Conservation (phyloP, 2,888 invertebrate species). For the Pycnomerus fuliginosus region DNA sequence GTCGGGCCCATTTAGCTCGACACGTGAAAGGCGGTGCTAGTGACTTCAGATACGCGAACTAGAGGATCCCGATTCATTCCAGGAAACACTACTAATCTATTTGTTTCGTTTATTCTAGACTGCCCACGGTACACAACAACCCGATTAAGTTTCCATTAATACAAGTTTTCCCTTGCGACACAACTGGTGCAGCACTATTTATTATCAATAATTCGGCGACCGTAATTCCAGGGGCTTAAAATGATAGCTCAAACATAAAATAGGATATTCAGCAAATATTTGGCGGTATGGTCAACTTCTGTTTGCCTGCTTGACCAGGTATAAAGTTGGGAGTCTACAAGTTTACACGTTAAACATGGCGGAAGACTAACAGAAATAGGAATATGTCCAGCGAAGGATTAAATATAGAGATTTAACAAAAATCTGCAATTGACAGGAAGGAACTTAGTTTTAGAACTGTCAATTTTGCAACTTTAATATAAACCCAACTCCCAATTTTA, state of each 20-base stretch:
- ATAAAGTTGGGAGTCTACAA: conserved; percentile 18
- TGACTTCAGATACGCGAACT: conserved; percentile 38
- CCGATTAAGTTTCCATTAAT: background rate
- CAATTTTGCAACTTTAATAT: conserved; percentile 21
- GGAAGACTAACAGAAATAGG: too few relatives aligned
- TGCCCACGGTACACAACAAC: conserved; percentile 16
- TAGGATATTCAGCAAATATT: conserved; percentile 21
- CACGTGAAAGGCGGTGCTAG: conserved; percentile 49
- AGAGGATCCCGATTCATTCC: conserved; percentile 30
- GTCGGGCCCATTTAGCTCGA: conserved; percentile 48
- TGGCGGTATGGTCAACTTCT: conserved; percentile 22
- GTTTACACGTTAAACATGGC: too few relatives aligned
- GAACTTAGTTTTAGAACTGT: too few relatives aligned
- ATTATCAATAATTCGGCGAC: background rate
- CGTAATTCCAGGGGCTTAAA: conserved; percentile 11
- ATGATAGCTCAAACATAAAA: conserved; percentile 15
- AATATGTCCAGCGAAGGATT: too few relatives aligned
- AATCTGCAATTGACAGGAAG: too few relatives aligned
- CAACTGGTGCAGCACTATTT: too few relatives aligned
- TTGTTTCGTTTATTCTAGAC: conserved; percentile 32
- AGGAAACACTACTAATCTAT: conserved; percentile 39
- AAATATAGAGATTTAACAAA: too few relatives aligned
- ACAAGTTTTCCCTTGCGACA: background rate
- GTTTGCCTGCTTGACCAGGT: conserved; percentile 25
- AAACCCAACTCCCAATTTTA: conserved; percentile 14